These are phyloP conservation scores for Halcyon malimbica DNA, from an alignment of 2,113 vertebrate genomes.

Conservation along the genomic window DNA sequence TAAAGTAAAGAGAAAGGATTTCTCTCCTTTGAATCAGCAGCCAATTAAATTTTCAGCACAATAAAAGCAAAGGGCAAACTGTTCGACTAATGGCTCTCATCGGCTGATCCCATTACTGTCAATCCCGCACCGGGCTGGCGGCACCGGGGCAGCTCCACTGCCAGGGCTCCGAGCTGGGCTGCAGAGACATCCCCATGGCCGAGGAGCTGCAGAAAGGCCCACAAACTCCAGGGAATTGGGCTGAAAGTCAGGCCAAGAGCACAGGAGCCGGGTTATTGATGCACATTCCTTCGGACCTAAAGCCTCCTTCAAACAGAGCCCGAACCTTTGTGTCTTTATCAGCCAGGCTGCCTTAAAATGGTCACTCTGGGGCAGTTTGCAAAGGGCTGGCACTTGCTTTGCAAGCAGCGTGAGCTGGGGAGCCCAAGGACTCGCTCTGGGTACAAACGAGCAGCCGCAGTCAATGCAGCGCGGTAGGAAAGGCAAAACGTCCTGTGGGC, in stretches of 20 bases:
- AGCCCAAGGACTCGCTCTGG: neutral
- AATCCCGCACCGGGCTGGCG: neutral
- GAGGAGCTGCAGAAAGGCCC: slow-evolving; percentile 38
- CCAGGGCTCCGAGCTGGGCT: slow-evolving; percentile 9
- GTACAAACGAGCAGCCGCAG: neutral
- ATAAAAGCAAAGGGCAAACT: slow-evolving; percentile 22
- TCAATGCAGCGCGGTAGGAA: rapidly evolving
- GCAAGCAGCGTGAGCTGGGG: neutral
- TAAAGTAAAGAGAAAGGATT: neutral
- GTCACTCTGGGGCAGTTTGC: neutral
- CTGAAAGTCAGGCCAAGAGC: slow-evolving; percentile 36
- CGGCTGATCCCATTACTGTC: neutral
- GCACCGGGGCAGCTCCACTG: slow-evolving; percentile 1
- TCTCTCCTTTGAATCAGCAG: slow-evolving; percentile 25
- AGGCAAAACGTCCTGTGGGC: neutral
- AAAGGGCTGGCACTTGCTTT: neutral
- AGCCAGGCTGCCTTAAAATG: no score
- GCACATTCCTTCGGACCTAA: slow-evolving; percentile 22
- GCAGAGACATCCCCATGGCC: slow-evolving; percentile 5
- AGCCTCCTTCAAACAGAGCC: slow-evolving; percentile 24
- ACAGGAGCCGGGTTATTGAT: neutral
- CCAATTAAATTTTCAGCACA: slow-evolving; percentile 26
- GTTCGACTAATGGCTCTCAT: slow-evolving; percentile 23
- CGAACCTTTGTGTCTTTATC: neutral
- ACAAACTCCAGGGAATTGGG: slow-evolving; percentile 17